Evolutionary conservation across 2,888 invertebrate genomes (phyloP).

Genomic region (Athalia cordata): DNA sequence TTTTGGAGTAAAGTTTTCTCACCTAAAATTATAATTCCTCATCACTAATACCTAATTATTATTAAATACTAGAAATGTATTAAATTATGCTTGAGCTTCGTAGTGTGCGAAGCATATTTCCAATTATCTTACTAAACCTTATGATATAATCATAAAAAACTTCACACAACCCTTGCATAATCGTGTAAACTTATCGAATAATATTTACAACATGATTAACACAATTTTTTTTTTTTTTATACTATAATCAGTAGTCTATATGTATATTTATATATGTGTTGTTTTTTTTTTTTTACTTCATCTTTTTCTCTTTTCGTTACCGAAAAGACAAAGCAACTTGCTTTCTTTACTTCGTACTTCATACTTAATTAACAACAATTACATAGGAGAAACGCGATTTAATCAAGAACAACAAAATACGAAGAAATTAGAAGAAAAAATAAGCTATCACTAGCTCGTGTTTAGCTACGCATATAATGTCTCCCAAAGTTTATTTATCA

Average conservation of each 20-base stretch:
- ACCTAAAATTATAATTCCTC: slow-evolving; percentile 12
- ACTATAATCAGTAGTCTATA: not conserved
- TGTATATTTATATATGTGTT: not conserved
- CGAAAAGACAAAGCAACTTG: not conserved
- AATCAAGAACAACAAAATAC: not conserved
- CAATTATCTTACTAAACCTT: slow-evolving; percentile 30
- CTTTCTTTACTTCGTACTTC: not conserved
- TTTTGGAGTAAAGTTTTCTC: slow-evolving; percentile 5
- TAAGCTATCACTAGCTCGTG: not conserved
- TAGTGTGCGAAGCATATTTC: slow-evolving; percentile 15
- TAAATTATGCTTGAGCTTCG: slow-evolving; percentile 39
- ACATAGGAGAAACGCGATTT: not conserved
- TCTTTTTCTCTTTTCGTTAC: not conserved
- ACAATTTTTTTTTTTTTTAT: not conserved
- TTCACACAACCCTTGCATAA: slow-evolving; percentile 22
- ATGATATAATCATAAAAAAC: slow-evolving; percentile 35
- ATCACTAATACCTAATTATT: slow-evolving; percentile 22
- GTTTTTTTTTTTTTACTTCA: not conserved
- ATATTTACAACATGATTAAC: slow-evolving; percentile 27
- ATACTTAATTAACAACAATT: slow-evolving; percentile 10
- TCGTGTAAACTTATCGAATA: slow-evolving; percentile 1
- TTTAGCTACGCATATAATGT: not conserved
- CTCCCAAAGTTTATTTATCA: too few relatives aligned
- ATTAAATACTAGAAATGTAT: slow-evolving; percentile 35
- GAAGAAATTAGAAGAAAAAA: not conserved